phyloP scores from a whole-genome alignment of 2,888 invertebrate species.

The Anarsia innoxiella region DNA sequence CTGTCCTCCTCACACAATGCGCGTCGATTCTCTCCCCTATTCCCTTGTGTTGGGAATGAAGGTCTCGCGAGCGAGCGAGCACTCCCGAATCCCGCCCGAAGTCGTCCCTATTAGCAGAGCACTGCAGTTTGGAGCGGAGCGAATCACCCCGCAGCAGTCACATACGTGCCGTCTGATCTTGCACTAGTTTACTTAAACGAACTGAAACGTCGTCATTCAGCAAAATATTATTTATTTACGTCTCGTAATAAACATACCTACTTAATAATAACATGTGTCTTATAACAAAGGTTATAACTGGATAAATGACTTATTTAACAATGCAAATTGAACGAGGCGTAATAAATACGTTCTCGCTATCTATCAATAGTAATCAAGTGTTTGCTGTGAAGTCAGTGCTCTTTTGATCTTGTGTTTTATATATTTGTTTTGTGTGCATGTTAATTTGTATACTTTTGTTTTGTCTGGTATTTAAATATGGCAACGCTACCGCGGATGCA shows the following conservation, averaged over 20 bases:
- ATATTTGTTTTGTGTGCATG: conserved; percentile 19
- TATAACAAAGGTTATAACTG: conserved; percentile 8
- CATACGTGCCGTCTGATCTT: too few relatives aligned
- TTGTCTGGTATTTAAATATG: conserved; percentile 34
- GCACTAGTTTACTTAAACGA: too few relatives aligned
- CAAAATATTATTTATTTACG: conserved; percentile 36
- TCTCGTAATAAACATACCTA: conserved; percentile 11
- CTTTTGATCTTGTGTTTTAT: conserved; percentile 12
- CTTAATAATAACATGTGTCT: conserved; percentile 18
- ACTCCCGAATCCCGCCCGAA: conserved; percentile 43
- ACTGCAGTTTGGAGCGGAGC: too few relatives aligned
- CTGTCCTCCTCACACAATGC: conserved; percentile 9
- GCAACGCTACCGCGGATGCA: conserved; percentile 66
- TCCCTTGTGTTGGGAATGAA: conserved; percentile 24
- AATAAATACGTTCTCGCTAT: conserved; percentile 19
- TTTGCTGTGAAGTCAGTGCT: conserved; percentile 27
- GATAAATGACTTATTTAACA: conserved; percentile 3
- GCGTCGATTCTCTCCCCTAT: conserved; percentile 34
- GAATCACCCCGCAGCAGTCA: conserved; percentile 30
- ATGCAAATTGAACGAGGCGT: conserved; percentile 13
- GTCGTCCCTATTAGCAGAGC: too few relatives aligned
- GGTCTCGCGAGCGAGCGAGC: conserved; percentile 28
- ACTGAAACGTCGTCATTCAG: conserved; percentile 28
- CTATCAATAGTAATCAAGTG: conserved; percentile 27
- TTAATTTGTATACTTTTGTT: conserved; percentile 16